A percentile compares a stretch with the other conserved stretches of the same genome.
phyloP scores from a whole-genome alignment of 2,113 vertebrate genomes.

The Onychostruthus taczanowskii region DNA sequence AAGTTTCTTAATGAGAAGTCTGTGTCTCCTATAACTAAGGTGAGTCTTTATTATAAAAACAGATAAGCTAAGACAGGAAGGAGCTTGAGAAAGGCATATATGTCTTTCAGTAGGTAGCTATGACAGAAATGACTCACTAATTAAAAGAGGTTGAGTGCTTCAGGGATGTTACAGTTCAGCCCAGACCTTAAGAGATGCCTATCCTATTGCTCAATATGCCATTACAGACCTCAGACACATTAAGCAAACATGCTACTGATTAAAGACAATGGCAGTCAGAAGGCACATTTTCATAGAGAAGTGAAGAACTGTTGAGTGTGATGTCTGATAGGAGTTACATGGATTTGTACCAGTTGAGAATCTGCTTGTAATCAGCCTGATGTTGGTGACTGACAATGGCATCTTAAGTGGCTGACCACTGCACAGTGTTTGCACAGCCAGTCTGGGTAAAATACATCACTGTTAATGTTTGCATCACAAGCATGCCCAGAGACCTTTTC shows the following conservation, averaged over 20 bases:
- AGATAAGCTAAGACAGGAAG: constrained; percentile 33
- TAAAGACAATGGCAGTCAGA: background rate
- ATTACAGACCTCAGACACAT: background rate
- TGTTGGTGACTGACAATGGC: background rate
- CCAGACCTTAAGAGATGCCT: constrained; percentile 9
- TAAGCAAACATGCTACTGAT: background rate
- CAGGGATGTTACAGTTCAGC: background rate
- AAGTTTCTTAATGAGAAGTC: background rate
- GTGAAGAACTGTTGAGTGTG: background rate
- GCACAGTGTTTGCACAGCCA: background rate
- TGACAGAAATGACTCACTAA: constrained; percentile 15
- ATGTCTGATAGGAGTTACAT: background rate
- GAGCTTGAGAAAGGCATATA: constrained; percentile 2
- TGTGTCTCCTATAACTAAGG: background rate
- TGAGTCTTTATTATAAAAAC: background rate
- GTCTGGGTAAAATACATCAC: background rate
- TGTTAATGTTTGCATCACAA: background rate
- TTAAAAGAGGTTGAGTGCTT: constrained; percentile 24
- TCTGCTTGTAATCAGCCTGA: background rate
- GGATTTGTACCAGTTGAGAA: background rate
- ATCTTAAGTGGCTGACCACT: background rate
- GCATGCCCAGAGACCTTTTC: background rate
- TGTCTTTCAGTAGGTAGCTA: constrained; percentile 22
- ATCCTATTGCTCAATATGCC: background rate
- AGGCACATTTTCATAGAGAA: background rate